Evolutionary conservation across 2,113 vertebrate genomes (phyloP).

Genomic region (Rhinopomastus cyanomelas): DNA sequence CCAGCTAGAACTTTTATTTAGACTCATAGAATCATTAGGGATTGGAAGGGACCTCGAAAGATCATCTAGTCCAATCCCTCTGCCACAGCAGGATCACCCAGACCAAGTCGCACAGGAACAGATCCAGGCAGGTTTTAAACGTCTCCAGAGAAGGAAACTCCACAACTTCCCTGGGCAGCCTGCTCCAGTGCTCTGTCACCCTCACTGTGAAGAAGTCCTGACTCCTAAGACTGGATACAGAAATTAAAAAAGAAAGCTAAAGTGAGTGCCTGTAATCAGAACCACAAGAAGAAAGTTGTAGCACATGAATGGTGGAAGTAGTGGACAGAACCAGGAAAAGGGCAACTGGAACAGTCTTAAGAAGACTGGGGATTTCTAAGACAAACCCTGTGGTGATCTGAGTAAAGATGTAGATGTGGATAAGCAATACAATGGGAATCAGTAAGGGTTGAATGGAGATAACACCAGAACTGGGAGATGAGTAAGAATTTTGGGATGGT

Average conservation of each 20-base stretch:
- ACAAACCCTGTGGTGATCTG: neutral
- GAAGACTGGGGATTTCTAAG: too few species aligned
- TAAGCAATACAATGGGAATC: neutral
- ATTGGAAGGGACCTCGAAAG: too few species aligned
- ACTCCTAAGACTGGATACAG: neutral
- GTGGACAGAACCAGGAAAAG: neutral
- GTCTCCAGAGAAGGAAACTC: too few species aligned
- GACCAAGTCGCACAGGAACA: too few species aligned
- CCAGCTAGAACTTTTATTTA: neutral
- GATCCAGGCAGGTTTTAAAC: too few species aligned
- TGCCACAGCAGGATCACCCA: too few species aligned
- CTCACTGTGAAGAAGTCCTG: too few species aligned
- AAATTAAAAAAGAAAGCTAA: neutral
- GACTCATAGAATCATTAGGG: too few species aligned
- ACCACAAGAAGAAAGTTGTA: neutral
- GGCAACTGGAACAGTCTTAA: neutral
- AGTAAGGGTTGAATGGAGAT: neutral
- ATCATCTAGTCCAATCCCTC: too few species aligned
- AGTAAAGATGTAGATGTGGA: neutral
- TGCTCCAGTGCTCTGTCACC: too few species aligned
- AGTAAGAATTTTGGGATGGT: neutral
- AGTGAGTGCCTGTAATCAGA: neutral
- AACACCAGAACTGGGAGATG: neutral
- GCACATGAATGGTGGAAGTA: neutral
- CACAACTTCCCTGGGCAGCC: too few species aligned